These are phyloP conservation scores for Tiliacea citrago DNA, from an alignment of 2,888 invertebrate species.

Conservation along the genomic window DNA sequence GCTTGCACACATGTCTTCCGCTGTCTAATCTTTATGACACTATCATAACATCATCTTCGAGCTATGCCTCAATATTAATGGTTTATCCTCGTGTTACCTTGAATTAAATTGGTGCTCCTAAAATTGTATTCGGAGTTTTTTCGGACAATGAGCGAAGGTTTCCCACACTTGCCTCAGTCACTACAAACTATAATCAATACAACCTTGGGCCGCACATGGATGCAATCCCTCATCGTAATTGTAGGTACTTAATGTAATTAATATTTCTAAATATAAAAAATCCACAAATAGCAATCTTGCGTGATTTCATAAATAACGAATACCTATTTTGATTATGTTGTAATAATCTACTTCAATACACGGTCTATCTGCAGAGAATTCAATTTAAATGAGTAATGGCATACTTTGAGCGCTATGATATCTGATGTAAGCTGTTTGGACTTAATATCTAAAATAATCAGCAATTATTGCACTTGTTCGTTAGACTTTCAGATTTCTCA, in stretches of 20 bases:
- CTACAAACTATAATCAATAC: slow-evolving; percentile 67
- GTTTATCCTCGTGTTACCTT: slow-evolving; percentile 55
- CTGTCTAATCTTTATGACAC: slow-evolving; percentile 64
- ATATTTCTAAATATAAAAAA: slow-evolving; percentile 49
- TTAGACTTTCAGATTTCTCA: slow-evolving; percentile 59
- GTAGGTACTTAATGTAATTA: slow-evolving; percentile 61
- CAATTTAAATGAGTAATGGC: slow-evolving; percentile 57
- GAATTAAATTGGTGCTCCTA: slow-evolving; percentile 51
- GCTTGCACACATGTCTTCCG: slow-evolving; percentile 66
- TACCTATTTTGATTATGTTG: slow-evolving; percentile 50
- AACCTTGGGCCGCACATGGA: slow-evolving; percentile 72
- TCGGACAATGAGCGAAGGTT: slow-evolving; percentile 53
- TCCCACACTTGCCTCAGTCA: slow-evolving; percentile 53
- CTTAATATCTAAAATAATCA: slow-evolving; percentile 46
- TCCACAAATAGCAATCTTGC: slow-evolving; percentile 57
- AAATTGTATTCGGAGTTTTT: slow-evolving; percentile 48
- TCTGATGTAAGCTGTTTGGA: slow-evolving; percentile 44
- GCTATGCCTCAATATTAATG: slow-evolving; percentile 30
- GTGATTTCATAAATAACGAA: slow-evolving; percentile 60
- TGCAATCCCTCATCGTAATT: slow-evolving; percentile 67
- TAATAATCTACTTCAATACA: slow-evolving; percentile 41
- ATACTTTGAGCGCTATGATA: slow-evolving; percentile 49
- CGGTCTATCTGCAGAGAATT: slow-evolving; percentile 47
- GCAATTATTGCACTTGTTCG: slow-evolving; percentile 51
- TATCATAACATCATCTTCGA: slow-evolving; percentile 42